Conservation (phyloP, 2,797 vertebrate species). For the Falco berigora region DNA sequence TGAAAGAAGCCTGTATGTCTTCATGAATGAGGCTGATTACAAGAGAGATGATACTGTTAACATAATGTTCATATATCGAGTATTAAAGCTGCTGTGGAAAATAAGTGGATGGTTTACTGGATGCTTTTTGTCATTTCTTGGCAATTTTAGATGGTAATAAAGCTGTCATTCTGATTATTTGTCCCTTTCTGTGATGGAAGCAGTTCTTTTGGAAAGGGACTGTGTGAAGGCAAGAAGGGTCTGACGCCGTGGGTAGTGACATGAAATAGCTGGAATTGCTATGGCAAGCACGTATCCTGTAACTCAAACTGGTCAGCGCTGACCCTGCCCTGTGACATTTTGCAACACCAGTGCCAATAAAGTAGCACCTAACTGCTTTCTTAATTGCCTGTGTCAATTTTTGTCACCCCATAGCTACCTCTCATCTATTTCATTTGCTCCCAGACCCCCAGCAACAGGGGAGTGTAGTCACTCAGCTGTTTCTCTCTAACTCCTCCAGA, state of each 20-base stretch:
- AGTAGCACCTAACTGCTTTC: background rate
- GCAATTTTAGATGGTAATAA: background rate
- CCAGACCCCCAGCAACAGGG: background rate
- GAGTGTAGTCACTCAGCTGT: background rate
- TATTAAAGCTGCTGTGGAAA: background rate
- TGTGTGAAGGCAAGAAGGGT: background rate
- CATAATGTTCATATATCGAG: background rate
- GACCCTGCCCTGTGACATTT: background rate
- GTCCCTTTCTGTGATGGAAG: background rate
- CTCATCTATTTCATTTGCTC: background rate
- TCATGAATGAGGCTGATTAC: conserved; percentile 12
- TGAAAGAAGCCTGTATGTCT: background rate
- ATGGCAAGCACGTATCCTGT: background rate
- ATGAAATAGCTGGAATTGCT: background rate
- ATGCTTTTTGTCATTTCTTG: conserved; percentile 1
- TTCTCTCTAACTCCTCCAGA: background rate
- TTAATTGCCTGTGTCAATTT: background rate
- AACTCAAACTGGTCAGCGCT: background rate
- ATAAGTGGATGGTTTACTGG: background rate
- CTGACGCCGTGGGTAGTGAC: background rate
- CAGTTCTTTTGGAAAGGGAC: background rate
- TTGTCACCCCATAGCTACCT: background rate
- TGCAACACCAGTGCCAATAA: background rate
- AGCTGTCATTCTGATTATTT: background rate
- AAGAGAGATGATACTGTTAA: background rate